These are phyloP conservation scores for Tinea pellionella DNA, from an alignment of 2,888 invertebrate species.

Conservation along the genomic window DNA sequence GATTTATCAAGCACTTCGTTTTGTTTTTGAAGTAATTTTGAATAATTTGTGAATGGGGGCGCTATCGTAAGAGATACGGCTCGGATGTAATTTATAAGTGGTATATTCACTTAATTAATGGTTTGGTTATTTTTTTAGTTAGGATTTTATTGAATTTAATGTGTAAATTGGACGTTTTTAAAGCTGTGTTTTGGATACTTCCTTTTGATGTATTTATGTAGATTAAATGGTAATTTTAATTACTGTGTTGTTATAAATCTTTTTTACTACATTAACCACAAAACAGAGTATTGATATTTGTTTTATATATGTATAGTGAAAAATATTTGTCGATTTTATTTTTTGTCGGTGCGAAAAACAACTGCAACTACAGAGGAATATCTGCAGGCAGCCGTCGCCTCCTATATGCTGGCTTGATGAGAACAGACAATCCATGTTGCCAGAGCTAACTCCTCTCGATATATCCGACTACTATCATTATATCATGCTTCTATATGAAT, in stretches of 20 bases:
- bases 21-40: conserved; percentile 46
- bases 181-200: conserved; percentile 13
- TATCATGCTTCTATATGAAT: too few species aligned
- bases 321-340: too few species aligned
- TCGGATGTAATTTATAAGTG: conserved; percentile 37
- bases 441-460: too few species aligned
- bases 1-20: conserved; percentile 39
- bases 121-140: conserved; percentile 31
- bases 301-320: too few species aligned
- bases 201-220: conserved; percentile 16
- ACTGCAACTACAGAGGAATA: too few species aligned
- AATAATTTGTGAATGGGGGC: conserved; percentile 55
- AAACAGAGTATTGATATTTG: too few species aligned
- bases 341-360: too few species aligned
- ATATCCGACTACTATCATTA: too few species aligned
- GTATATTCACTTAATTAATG: conserved; percentile 46
- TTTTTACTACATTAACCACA: too few species aligned
- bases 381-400: too few species aligned
- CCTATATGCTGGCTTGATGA: too few species aligned
- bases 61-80: conserved; percentile 34
- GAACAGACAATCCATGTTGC: too few species aligned
- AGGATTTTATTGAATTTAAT: conserved; percentile 17
- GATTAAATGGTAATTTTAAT: conserved; percentile 18
- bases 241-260: background rate
- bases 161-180: conserved; percentile 8